phyloP scores from a whole-genome alignment of 1,140 invertebrate genomes.

The Bombus impatiens region DNA sequence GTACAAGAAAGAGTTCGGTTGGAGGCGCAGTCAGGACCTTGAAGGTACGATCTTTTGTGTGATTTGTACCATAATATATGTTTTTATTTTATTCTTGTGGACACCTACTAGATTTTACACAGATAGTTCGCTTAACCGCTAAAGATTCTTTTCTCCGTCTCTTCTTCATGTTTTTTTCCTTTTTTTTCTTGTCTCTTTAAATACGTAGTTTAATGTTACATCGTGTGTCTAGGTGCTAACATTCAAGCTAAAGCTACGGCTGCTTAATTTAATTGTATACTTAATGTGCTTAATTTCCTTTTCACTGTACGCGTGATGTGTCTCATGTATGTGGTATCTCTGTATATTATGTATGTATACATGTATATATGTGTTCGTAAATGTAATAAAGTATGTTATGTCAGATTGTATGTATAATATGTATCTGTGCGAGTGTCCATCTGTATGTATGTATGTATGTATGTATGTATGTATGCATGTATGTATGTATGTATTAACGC shows the following conservation, averaged over 20 bases:
- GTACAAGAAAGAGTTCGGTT: constrained; percentile 33
- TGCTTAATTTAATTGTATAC: constrained; percentile 81
- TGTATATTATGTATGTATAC: not conserved
- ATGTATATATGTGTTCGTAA: constrained; percentile 43
- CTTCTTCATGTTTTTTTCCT: constrained; percentile 40
- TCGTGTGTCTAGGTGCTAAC: constrained; percentile 81
- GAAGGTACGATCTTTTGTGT: constrained; percentile 66
- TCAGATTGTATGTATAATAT: not conserved
- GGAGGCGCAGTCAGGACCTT: constrained; percentile 48
- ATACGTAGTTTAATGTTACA: constrained; percentile 82
- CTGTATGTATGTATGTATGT: not conserved
- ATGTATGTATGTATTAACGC: constrained; percentile 16
- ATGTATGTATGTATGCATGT: not conserved
- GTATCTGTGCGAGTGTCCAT: not conserved
- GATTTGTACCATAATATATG: constrained; percentile 83
- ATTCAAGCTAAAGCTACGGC: constrained; percentile 80
- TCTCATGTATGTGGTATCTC: constrained; percentile 38
- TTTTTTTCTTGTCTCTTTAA: constrained; percentile 70
- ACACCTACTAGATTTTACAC: constrained; percentile 83
- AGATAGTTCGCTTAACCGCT: constrained; percentile 81
- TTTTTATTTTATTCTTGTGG: constrained; percentile 83
- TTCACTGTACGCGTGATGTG: constrained; percentile 26
- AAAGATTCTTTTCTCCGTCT: constrained; percentile 68
- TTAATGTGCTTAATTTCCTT: constrained; percentile 78
- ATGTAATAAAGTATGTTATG: too few species aligned